These are phyloP conservation scores for Arrhopalites spinosus DNA, from an alignment of 2,888 invertebrate genomes.

Conservation along the genomic window DNA sequence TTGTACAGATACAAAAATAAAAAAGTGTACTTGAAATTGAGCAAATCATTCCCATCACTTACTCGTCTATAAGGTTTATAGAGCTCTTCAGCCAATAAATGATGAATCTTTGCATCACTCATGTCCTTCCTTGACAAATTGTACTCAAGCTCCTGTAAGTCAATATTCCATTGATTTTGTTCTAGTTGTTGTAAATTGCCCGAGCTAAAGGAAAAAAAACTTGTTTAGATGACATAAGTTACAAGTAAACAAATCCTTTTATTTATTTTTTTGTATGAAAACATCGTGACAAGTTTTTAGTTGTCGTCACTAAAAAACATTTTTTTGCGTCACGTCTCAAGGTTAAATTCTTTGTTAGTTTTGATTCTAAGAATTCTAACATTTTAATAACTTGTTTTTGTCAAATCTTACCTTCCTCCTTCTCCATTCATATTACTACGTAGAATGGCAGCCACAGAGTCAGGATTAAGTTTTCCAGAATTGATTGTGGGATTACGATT, in stretches of 20 bases:
- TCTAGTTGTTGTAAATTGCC: conserved; percentile 68
- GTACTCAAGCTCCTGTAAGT: conserved; percentile 91
- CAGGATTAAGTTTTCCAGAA: conserved; percentile 61
- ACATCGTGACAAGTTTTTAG: too few relatives aligned
- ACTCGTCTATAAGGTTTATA: conserved; percentile 74
- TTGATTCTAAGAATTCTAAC: too few relatives aligned
- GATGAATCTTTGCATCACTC: conserved; percentile 92
- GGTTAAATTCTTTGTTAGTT: too few relatives aligned
- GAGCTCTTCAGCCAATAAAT: conserved; percentile 84
- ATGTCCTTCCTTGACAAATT: conserved; percentile 89
- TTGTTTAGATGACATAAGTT: background rate
- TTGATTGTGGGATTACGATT: conserved; percentile 44
- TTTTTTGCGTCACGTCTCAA: too few relatives aligned
- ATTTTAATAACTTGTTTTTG: too few relatives aligned
- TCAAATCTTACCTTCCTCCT: conserved; percentile 34
- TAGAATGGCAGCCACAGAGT: conserved; percentile 89
- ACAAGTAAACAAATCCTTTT: too few relatives aligned
- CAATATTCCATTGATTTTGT: conserved; percentile 85
- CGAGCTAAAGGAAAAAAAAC: conserved; percentile 35
- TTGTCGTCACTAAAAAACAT: too few relatives aligned
- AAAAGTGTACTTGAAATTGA: too few relatives aligned
- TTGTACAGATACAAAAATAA: too few relatives aligned
- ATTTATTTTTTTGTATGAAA: too few relatives aligned
- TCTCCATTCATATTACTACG: conserved; percentile 59
- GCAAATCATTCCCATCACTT: conserved; percentile 28